Base-by-base conservation (phyloP, 2,113 vertebrate genomes). In the Brachirus orientalis region DNA sequence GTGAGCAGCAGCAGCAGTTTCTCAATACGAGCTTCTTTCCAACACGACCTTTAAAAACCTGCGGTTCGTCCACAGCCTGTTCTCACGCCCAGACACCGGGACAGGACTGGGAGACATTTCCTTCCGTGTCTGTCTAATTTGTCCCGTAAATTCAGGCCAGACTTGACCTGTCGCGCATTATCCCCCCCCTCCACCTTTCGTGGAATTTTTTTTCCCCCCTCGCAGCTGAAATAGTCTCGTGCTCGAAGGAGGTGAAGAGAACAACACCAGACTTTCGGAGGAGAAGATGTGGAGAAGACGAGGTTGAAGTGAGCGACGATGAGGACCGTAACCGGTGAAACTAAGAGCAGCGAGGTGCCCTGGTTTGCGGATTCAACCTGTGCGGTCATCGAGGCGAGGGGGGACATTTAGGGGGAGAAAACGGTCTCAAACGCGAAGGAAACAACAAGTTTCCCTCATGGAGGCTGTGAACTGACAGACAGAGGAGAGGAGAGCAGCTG, bases 91-190 rank as follows among this genome's bases (percentile, higher is more conserved):
- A 6, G 22, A 19, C 5, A 35, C 14, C 43, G 14, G 60, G 52
- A 51, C n/a, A 1, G 14, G 14, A 53, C 7, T 10, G 11, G 11
- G 11, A 11, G n/a, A 53, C 47, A 14, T 57, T 66, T n/a, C 41
- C 8, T 4, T 5, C 48, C 37, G 50, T 52, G 63, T 40, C 13
- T 10, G 50, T 18, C 51, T 6, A 3, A 17, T 69, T 68, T 51
- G 3, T 10, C 37, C 22, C 14, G 4, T 59, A 53, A 56, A 73
- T 67, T 16, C 17, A 63, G 77, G 69, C 71, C 74, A 70, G 68
- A 4, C 75, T 55, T 63, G 68, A 86, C 83, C 79, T 80, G 75
- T 83, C 81, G 72, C 75, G 55, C 63, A 59, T 1, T 78, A 59
- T 50, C 52, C 65, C 70, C 63, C 70, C 58, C 38, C 69, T 75